Evolutionary conservation across 1,140 invertebrate species (phyloP).

Genomic region (Agrilus planipennis): DNA sequence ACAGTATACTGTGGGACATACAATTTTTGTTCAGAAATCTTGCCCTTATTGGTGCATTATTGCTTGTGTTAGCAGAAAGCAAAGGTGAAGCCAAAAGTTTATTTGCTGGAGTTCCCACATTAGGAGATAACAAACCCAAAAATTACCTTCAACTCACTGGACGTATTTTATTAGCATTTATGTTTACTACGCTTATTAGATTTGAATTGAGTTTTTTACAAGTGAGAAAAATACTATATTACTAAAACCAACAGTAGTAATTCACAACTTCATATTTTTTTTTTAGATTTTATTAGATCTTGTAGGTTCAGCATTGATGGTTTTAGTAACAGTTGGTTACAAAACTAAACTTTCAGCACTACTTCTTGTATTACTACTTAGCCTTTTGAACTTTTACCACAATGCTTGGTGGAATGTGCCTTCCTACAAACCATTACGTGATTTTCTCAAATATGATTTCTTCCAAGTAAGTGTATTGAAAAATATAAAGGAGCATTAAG

Average conservation of each 20-base stretch:
- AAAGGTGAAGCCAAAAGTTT: conserved; percentile 82
- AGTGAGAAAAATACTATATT: conserved; percentile 36
- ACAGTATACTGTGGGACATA: conserved; percentile 96
- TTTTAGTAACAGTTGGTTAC: conserved; percentile 92
- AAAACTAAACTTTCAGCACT: conserved; percentile 98
- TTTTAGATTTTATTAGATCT: conserved; percentile 77
- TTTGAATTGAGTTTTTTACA: conserved; percentile 87
- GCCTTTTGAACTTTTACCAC: conserved; percentile 88
- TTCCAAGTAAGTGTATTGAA: conserved; percentile 77
- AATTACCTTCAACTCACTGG: conserved; percentile 94
- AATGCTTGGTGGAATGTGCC: conserved; percentile 98
- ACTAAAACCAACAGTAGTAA: neutral
- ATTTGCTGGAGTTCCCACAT: conserved; percentile 94
- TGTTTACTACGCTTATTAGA: conserved; percentile 94
- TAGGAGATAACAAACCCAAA: conserved; percentile 96
- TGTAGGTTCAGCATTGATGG: conserved; percentile 87
- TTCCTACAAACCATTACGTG: conserved; percentile 85
- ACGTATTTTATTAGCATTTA: conserved; percentile 90
- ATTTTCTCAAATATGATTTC: conserved; percentile 99
- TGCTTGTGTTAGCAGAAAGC: conserved; percentile 90
- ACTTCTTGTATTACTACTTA: conserved; percentile 82
- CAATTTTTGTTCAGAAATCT: conserved; percentile 94
- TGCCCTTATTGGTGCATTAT: conserved; percentile 87
- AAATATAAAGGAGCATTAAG: too few relatives aligned
- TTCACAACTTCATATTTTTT: conserved; percentile 12